phyloP scores from a whole-genome alignment of 2,113 vertebrate genomes.

The Erythrolamprus reginae region DNA sequence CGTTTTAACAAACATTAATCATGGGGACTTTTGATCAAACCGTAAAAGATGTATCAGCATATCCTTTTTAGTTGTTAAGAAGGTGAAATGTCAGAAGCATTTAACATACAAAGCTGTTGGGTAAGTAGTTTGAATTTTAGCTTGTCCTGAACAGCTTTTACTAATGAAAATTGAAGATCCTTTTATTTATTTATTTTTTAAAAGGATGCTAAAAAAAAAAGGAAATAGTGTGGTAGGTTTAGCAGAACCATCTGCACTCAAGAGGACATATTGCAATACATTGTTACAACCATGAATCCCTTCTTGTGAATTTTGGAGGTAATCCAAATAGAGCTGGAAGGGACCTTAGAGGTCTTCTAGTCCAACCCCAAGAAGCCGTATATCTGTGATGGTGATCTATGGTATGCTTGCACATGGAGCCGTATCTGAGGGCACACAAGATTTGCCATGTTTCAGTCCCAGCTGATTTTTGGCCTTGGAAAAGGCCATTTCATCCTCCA shows the following conservation, averaged over 20 bases:
- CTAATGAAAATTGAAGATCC: constrained; percentile 14
- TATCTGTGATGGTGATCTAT: no score
- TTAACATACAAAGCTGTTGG: constrained; percentile 30
- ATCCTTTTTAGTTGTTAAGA: constrained; percentile 33
- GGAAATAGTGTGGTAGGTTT: background rate
- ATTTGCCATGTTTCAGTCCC: no score
- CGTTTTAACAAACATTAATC: constrained; percentile 51
- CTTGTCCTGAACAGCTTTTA: constrained; percentile 26
- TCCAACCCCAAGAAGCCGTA: no score
- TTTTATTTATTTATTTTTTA: background rate
- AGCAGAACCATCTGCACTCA: background rate
- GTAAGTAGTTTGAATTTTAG: constrained; percentile 33
- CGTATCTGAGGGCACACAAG: no score
- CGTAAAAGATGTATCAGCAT: constrained; percentile 40
- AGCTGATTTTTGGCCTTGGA: no score
- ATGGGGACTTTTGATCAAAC: constrained; percentile 40
- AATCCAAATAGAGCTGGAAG: background rate
- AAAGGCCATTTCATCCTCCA: no score
- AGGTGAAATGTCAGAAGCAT: constrained; percentile 37
- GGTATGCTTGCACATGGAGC: no score
- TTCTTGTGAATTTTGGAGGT: background rate
- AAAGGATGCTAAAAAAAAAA: background rate
- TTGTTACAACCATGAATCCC: background rate
- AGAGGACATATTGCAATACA: background rate
- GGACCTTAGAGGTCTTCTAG: background rate